phyloP scores from a whole-genome alignment of 2,797 vertebrate species.

The Takifugu rubripes region DNA sequence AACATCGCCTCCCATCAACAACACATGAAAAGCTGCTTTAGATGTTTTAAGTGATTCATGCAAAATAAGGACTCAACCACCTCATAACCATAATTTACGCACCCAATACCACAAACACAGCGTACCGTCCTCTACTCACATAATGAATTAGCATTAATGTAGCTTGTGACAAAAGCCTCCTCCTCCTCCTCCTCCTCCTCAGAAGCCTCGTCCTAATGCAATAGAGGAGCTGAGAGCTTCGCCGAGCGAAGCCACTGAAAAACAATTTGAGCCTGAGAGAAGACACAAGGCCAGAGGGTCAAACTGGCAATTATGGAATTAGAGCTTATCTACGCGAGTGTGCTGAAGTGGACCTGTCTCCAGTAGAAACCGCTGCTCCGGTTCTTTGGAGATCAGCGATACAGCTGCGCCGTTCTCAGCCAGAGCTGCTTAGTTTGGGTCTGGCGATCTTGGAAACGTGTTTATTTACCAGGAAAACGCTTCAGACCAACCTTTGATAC shows the following conservation, averaged over 20 bases:
- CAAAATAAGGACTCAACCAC: background rate
- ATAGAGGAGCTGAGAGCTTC: constrained; percentile 60
- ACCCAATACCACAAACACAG: background rate
- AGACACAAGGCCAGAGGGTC: constrained; percentile 55
- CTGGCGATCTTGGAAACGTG: too few species aligned
- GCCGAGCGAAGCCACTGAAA: constrained; percentile 58
- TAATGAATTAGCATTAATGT: constrained; percentile 61
- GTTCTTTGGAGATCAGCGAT: constrained; percentile 7
- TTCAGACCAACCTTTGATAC: too few species aligned
- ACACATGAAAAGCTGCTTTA: constrained; percentile 12
- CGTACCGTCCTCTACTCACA: constrained; percentile 18
- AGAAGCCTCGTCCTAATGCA: constrained; percentile 52
- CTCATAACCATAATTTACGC: background rate
- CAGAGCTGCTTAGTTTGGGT: background rate
- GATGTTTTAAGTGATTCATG: constrained; percentile 6
- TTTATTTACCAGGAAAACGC: too few species aligned
- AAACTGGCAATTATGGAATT: constrained; percentile 62
- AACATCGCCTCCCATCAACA: constrained; percentile 6
- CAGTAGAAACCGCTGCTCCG: constrained; percentile 21
- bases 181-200: constrained; percentile 32
- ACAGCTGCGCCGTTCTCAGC: background rate
- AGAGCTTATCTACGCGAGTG: constrained; percentile 49
- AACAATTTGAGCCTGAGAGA: constrained; percentile 55
- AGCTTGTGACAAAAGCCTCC: constrained; percentile 47
- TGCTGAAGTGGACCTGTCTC: constrained; percentile 43